phyloP scores from a whole-genome alignment of 2,113 vertebrate species.

The Tretioscincus oriximinensis region DNA sequence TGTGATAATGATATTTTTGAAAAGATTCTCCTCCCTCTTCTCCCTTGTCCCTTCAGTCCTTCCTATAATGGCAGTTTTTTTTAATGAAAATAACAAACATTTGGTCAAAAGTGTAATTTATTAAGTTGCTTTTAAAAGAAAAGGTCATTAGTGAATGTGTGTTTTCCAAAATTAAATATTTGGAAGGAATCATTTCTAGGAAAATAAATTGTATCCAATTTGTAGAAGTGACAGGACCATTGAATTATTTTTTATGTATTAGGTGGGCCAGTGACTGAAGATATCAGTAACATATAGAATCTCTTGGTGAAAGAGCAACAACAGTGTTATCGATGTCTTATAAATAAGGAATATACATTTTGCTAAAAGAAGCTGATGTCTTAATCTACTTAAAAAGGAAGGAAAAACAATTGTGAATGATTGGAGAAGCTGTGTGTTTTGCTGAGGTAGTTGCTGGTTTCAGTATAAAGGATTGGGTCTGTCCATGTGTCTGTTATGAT shows the following conservation, averaged over 20 bases:
- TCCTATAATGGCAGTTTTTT: too few relatives aligned
- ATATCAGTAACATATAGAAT: conserved; percentile 45
- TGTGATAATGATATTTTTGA: too few relatives aligned
- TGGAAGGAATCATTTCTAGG: too few relatives aligned
- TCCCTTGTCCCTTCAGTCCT: too few relatives aligned
- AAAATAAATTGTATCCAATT: too few relatives aligned
- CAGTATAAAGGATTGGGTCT: conserved; percentile 14
- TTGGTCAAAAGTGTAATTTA: too few relatives aligned
- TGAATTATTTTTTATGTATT: not conserved
- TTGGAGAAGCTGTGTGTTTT: conserved; percentile 15
- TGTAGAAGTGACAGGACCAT: conserved; percentile 13
- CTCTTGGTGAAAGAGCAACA: conserved; percentile 39
- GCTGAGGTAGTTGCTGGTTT: conserved; percentile 3
- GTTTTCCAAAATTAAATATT: too few relatives aligned
- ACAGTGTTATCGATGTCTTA: conserved; percentile 28
- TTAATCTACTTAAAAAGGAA: conserved; percentile 6
- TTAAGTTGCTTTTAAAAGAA: too few relatives aligned
- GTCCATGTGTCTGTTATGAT: not conserved
- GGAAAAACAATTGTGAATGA: conserved; percentile 5
- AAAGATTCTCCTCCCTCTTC: too few relatives aligned
- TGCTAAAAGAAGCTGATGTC: conserved; percentile 13
- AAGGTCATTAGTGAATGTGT: too few relatives aligned
- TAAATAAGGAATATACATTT: conserved; percentile 9
- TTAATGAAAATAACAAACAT: too few relatives aligned
- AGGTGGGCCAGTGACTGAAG: not conserved